Conservation (phyloP, 2,113 vertebrate species). For the Tapirus terrestris region DNA sequence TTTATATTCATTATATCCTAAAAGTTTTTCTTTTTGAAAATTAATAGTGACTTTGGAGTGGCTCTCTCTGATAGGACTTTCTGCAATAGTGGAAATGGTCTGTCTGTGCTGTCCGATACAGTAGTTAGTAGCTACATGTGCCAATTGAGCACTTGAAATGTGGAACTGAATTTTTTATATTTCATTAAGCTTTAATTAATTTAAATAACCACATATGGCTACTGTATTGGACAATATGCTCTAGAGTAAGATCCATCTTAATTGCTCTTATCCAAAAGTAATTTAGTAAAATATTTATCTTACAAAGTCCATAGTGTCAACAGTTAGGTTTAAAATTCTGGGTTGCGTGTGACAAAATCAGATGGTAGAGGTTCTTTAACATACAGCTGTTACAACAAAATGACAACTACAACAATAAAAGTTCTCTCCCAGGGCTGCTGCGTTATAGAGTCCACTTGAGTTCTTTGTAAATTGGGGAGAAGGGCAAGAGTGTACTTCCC, state of each 20-base stretch:
- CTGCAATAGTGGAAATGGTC: background rate
- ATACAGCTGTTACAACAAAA: background rate
- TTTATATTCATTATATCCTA: background rate
- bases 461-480: background rate
- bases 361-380: background rate
- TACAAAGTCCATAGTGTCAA: background rate
- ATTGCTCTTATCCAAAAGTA: background rate
- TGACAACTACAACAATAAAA: background rate
- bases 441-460: no score
- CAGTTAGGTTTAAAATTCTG: background rate
- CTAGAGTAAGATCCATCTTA: background rate
- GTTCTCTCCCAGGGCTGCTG: background rate
- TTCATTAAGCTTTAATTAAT: constrained; percentile 37
- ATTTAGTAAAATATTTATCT: background rate
- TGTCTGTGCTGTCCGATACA: background rate
- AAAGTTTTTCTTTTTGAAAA: background rate
- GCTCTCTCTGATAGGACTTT: background rate
- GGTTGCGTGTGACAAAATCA: background rate
- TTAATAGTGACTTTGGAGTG: background rate
- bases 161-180: background rate
- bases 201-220: background rate
- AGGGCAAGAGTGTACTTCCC: background rate
- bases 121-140: background rate
- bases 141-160: background rate
- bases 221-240: background rate